Base-by-base conservation (phyloP, 2,888 invertebrate genomes). In the Himalopsyche tibetana region DNA sequence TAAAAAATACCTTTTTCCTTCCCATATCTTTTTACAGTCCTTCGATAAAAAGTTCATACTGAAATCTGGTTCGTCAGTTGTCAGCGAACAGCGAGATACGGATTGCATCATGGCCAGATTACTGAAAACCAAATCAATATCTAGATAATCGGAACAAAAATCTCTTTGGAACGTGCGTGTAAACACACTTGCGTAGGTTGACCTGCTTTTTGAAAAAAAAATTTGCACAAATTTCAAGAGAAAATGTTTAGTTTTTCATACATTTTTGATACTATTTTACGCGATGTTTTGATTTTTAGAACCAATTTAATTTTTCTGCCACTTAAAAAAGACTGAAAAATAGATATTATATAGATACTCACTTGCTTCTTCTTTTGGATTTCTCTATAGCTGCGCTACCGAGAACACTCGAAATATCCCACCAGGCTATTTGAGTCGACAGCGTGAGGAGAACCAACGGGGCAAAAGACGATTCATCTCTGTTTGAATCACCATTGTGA, bases 341-440 rank as follows among this genome's bases (percentile, higher is more conserved):
- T n/a, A n/a, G 28, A 28, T 28, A 28, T 28, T 28, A 28, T 28
- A 28, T 28, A 38, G 12, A 17, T 9, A 83, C 85, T 82, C 82
- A 87, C 87, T 79, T 80, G 83, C 84, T 85, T 11, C 55, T 55
- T 36, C 85, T 82, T 55, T 85, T 85, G 5, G 55, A n/a, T 36
- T 86, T 90, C 19, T 90, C 89, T 17, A 90, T 81, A 0, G 81
- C 82, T 9, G 63, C 19, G 28, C 6, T 19, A 0, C 8, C 3
- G 38, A 88, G 91, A 63, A 92, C 88, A 82, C 91, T 90, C 0
- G 92, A 91, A 45, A 94, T 90, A 89, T 94, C 93, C 95, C 95
- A 95, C 94, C 94, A 94, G 0, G 94, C 93, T 42, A 94, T 92
- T 90, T 94, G 94, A 1, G 94, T 92, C 0, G 93, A 94, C 90